phyloP scores from a whole-genome alignment of 2,888 invertebrate genomes.

The Smittia sp. region DNA sequence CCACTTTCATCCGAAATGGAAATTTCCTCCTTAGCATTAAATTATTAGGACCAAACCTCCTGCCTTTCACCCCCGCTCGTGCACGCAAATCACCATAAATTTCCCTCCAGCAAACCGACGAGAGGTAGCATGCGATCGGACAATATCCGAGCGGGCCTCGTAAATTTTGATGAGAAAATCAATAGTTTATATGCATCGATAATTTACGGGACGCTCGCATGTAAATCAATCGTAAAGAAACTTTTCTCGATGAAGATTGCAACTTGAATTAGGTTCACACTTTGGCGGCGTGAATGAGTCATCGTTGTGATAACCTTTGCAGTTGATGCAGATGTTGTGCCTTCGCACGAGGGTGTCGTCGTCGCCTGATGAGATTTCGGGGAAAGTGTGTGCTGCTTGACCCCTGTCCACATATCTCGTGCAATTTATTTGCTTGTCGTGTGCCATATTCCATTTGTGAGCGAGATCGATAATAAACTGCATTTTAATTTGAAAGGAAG shows the following conservation, averaged over 20 bases:
- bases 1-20: constrained; percentile 14
- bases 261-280: background rate
- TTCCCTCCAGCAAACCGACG: background rate
- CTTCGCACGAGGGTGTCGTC: constrained; percentile 17
- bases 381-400: constrained; percentile 36
- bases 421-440: constrained; percentile 41
- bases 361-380: constrained; percentile 12
- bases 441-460: constrained; percentile 25
- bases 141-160: constrained; percentile 15
- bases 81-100: background rate
- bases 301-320: background rate
- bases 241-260: background rate
- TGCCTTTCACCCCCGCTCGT: background rate
- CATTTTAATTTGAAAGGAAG: constrained; percentile 35
- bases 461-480: constrained; percentile 34
- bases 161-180: constrained; percentile 28
- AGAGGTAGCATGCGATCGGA: constrained; percentile 31
- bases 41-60: background rate
- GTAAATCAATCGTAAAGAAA: constrained; percentile 28
- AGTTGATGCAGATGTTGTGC: constrained; percentile 17
- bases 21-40: background rate
- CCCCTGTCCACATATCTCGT: constrained; percentile 39
- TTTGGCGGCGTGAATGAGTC: background rate
- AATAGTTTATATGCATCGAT: constrained; percentile 18
- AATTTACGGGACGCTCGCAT: constrained; percentile 31